These are phyloP conservation scores for Bombus soroeensis DNA, from an alignment of 1,140 invertebrate genomes.

Conservation along the genomic window DNA sequence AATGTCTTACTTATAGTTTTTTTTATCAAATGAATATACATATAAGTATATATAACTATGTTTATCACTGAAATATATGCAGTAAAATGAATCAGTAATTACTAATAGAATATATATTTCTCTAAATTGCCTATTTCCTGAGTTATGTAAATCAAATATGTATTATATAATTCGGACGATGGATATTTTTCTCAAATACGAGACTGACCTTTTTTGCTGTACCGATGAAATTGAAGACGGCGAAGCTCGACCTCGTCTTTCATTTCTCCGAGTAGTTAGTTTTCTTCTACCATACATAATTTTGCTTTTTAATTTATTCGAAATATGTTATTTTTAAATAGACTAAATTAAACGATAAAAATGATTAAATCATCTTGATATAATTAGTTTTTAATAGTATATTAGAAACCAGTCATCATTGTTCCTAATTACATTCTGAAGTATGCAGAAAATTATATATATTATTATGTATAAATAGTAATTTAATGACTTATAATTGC, in stretches of 20 bases:
- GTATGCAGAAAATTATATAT: slow-evolving; percentile 1
- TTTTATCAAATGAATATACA: background rate
- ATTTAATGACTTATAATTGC: background rate
- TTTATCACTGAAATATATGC: background rate
- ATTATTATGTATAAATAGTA: background rate
- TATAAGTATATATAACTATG: background rate
- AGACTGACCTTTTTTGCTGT: slow-evolving; percentile 6
- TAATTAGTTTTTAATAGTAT: background rate
- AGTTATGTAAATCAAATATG: background rate
- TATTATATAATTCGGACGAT: slow-evolving; percentile 2
- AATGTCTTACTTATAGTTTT: slow-evolving; percentile 10
- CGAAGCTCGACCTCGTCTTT: background rate
- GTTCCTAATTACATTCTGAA: background rate
- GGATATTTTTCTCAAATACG: background rate
- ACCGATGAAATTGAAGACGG: background rate
- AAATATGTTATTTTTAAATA: background rate
- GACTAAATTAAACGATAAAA: background rate
- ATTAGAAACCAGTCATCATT: background rate
- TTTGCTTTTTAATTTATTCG: background rate
- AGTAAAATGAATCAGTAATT: background rate
- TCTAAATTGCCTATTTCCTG: background rate
- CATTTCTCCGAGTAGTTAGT: background rate
- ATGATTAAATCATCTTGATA: background rate
- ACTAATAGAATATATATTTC: background rate
- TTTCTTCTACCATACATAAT: slow-evolving; percentile 8